Percentiles rank a stretch among this genome's conserved stretches.
phyloP scores from a whole-genome alignment of 2,797 vertebrate genomes.

The Delichon dasypus region DNA sequence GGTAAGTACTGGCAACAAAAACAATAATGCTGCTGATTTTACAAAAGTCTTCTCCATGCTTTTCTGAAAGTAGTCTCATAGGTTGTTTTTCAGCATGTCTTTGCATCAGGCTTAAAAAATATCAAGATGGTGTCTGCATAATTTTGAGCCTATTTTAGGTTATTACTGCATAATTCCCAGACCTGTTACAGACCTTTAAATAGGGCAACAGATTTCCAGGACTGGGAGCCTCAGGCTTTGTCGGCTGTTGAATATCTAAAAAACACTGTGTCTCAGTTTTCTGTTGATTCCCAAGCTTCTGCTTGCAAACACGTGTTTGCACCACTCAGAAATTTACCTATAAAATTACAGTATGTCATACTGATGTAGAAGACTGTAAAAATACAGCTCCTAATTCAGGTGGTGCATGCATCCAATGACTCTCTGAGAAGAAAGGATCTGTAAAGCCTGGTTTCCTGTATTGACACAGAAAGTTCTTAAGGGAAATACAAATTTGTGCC shows the following conservation, averaged over 20 bases:
- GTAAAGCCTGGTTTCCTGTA: not conserved
- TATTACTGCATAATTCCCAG: not conserved
- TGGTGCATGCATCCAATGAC: not conserved
- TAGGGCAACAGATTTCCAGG: not conserved
- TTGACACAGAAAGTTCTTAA: not conserved
- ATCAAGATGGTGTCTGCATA: not conserved
- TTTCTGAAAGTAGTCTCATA: not conserved
- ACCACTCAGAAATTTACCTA: not conserved
- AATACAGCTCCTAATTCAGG: not conserved
- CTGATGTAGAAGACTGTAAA: not conserved
- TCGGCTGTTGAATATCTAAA: not conserved
- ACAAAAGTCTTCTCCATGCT: not conserved
- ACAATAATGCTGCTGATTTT: not conserved
- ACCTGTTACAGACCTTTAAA: not conserved
- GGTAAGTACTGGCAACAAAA: slow-evolving; percentile 77
- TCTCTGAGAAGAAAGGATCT: not conserved
- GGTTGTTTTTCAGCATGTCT: not conserved
- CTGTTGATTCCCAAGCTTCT: not conserved
- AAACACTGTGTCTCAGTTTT: not conserved
- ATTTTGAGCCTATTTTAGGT: not conserved
- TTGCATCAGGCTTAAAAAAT: not conserved
- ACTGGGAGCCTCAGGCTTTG: not conserved
- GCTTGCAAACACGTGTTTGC: not conserved
- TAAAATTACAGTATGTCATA: not conserved
- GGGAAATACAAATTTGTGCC: not conserved